Conservation (phyloP, 2,113 vertebrate genomes). For the Corythornis vintsioides region DNA sequence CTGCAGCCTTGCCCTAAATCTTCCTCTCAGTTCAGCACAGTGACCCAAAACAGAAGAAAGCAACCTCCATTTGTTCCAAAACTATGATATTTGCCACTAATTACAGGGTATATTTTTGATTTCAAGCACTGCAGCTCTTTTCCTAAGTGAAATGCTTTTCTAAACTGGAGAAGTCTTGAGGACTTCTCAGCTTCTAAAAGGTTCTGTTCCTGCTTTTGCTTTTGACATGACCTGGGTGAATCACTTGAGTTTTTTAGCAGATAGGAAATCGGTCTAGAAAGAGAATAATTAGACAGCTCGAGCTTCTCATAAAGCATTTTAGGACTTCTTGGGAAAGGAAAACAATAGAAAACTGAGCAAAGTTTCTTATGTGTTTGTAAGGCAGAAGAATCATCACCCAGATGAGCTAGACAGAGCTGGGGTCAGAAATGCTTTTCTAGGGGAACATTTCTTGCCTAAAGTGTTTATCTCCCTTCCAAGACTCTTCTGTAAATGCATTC, state of each 20-base stretch:
- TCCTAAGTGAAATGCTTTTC: not conserved
- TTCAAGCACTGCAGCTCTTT: not conserved
- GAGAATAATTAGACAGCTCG: not conserved
- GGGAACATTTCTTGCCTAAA: not conserved
- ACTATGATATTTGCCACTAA: not conserved
- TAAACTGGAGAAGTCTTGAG: not conserved
- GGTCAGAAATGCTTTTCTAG: not conserved
- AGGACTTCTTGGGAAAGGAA: not conserved
- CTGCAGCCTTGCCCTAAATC: not conserved
- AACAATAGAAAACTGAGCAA: not conserved
- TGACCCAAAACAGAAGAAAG: not conserved
- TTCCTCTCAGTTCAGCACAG: not conserved
- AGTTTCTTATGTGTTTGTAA: not conserved
- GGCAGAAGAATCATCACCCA: not conserved
- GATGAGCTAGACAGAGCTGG: not conserved
- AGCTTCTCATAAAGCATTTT: not conserved
- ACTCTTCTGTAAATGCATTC: not conserved
- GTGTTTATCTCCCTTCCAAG: not conserved
- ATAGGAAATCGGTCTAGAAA: not conserved
- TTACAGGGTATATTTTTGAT: not conserved
- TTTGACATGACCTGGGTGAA: constrained; percentile 7
- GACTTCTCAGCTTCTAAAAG: not conserved
- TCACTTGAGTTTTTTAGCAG: not conserved
- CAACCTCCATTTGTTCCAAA: not conserved
- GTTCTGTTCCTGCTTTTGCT: not conserved